These are phyloP conservation scores for Aphrocallistes beatrix DNA, from an alignment of 37 sponge, comb jelly and placozoan species.

Conservation along the genomic window DNA sequence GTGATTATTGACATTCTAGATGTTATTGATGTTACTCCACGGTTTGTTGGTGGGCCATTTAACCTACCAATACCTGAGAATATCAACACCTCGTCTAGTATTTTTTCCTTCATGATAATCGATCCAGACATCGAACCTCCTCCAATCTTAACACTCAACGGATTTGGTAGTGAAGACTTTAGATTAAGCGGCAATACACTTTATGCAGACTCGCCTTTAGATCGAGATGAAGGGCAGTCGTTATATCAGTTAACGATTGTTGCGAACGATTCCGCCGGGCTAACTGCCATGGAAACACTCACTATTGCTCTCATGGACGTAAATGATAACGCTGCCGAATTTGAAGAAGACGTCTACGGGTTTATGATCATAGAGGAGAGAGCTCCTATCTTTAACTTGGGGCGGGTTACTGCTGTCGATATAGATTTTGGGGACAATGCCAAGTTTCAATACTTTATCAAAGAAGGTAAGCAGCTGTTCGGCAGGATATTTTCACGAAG, in stretches of 20 bases:
- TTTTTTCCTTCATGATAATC: neutral
- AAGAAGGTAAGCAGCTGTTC: neutral
- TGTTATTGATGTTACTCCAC: neutral
- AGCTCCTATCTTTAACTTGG: neutral
- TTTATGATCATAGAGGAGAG: neutral
- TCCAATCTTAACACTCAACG: neutral
- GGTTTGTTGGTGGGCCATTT: neutral
- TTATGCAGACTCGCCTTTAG: neutral
- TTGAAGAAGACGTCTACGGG: neutral
- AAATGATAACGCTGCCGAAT: slow-evolving; percentile 11
- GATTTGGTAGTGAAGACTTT: neutral
- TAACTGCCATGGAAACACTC: neutral
- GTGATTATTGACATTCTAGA: neutral
- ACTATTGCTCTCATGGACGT: neutral
- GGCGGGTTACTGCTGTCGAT: neutral
- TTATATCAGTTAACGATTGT: neutral
- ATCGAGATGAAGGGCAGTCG: neutral
- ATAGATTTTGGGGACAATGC: neutral
- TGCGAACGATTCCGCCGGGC: neutral
- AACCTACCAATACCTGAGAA: neutral
- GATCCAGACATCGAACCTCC: neutral
- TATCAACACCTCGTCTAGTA: neutral
- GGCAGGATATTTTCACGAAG: neutral
- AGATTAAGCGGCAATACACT: neutral
- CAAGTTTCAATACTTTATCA: neutral